Conservation (phyloP, 1,140 invertebrate genomes). For the Cherax destructor region DNA sequence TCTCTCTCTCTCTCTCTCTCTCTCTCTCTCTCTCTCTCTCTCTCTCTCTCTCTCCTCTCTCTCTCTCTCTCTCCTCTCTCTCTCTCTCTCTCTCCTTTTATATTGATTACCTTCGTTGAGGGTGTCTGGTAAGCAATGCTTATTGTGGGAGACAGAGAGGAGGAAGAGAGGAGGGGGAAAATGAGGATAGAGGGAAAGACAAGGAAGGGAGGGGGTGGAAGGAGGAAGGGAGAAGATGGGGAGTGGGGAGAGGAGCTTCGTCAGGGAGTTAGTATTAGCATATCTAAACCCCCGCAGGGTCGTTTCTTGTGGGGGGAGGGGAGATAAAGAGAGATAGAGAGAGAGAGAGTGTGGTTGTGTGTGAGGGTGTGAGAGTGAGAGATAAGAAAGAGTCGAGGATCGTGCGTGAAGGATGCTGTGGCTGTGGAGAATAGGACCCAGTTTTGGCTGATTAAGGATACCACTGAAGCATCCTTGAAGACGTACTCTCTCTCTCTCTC, state of each 20-base stretch:
- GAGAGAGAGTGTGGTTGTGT: background rate
- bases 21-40: conserved; percentile 12
- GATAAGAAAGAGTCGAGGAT: background rate
- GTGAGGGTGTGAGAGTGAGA: background rate
- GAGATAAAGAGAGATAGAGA: background rate
- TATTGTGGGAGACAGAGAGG: background rate
- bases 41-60: conserved; percentile 13
- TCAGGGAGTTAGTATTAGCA: conserved; percentile 12
- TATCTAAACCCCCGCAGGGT: conserved; percentile 6
- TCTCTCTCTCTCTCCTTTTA: conserved; percentile 14
- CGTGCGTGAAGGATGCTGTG: background rate
- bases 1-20: background rate
- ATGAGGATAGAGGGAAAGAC: background rate
- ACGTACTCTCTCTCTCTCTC: background rate
- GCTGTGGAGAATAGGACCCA: too few species aligned
- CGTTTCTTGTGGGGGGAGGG: conserved; percentile 3
- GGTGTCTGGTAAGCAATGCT: background rate
- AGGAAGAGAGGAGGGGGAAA: too few species aligned
- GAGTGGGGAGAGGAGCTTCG: background rate
- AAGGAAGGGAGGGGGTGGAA: too few species aligned
- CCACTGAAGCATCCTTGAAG: too few species aligned
- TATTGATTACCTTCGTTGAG: conserved; percentile 30
- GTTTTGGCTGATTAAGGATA: too few species aligned
- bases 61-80: background rate
- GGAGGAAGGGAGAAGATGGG: background rate